phyloP scores from a whole-genome alignment of 2,888 invertebrate species.

The Eudemis profundana region DNA sequence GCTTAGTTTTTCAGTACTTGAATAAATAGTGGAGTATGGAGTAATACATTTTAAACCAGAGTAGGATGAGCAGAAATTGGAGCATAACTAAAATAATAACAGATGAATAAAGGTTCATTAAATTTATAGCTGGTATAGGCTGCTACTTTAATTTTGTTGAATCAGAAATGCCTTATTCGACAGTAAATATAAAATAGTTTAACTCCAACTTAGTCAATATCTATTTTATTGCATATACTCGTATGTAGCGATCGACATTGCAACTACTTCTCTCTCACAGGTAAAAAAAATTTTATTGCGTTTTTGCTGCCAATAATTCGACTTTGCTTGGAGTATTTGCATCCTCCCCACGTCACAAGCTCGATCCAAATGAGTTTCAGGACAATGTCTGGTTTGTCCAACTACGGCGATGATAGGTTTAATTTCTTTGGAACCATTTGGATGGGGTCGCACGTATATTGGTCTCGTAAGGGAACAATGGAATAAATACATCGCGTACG shows the following conservation, averaged over 20 bases:
- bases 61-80: too few relatives aligned
- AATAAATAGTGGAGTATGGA: neutral
- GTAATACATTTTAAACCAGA: neutral
- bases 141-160: too few relatives aligned
- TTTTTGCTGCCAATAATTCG: constrained; percentile 13
- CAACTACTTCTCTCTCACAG: neutral
- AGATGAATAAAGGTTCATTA: too few relatives aligned
- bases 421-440: neutral
- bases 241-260: neutral
- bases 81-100: too few relatives aligned
- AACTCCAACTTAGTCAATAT: too few relatives aligned
- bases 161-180: too few relatives aligned
- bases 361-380: neutral
- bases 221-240: too few relatives aligned
- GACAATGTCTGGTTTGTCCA: constrained; percentile 8
- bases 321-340: neutral
- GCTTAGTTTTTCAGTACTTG: constrained; percentile 2
- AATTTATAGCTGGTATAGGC: too few relatives aligned
- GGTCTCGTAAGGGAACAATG: too few relatives aligned
- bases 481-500: too few relatives aligned
- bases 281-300: constrained; percentile 21
- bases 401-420: neutral
- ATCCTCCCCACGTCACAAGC: constrained; percentile 13
- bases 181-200: too few relatives aligned
- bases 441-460: too few relatives aligned